phyloP scores from a whole-genome alignment of 2,888 invertebrate genomes.

The Microctonus hyperodae region DNA sequence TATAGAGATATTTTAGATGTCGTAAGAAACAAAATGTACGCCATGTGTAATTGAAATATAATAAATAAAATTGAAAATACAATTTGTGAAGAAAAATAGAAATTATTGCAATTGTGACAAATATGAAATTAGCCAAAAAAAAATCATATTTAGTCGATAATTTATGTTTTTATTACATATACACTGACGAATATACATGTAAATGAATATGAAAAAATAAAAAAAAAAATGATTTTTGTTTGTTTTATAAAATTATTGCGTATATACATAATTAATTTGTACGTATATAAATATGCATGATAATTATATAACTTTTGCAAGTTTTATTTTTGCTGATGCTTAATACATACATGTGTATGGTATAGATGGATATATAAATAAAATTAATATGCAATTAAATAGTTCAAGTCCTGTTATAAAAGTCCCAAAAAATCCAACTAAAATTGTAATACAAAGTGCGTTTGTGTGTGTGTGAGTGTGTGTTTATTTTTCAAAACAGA shows the following conservation, averaged over 20 bases:
- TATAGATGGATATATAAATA: neutral
- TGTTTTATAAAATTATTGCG: neutral
- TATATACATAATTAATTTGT: neutral
- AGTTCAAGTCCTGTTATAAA: neutral
- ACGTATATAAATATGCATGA: neutral
- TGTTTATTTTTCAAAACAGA: no score
- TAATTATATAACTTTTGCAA: neutral
- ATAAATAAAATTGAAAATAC: no score
- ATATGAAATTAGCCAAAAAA: neutral
- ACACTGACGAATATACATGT: neutral
- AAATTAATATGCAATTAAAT: neutral
- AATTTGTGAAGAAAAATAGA: no score
- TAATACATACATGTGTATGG: neutral
- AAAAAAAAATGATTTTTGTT: neutral
- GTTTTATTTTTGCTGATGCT: no score
- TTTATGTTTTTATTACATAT: no score
- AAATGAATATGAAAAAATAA: neutral
- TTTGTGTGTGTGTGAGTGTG: neutral
- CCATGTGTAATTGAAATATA: no score
- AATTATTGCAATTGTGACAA: no score
- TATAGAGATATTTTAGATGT: neutral
- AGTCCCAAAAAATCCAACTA: neutral
- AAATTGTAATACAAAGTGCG: neutral
- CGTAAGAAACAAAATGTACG: neutral
- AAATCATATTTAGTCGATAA: neutral